Evolutionary conservation across 1,140 invertebrate genomes (phyloP).

Genomic region (Papilio polyxenes): DNA sequence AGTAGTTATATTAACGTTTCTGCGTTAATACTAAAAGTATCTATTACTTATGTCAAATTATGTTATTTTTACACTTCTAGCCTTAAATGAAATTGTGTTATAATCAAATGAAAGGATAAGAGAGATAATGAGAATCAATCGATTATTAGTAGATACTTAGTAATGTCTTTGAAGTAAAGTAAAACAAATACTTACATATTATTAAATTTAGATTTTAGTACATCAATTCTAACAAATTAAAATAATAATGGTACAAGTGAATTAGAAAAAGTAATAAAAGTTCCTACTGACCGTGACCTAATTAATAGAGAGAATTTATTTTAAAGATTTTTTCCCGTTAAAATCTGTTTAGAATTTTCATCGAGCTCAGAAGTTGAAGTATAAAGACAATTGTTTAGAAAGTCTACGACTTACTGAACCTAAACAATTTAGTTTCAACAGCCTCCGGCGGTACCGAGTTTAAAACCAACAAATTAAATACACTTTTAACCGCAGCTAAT

Average conservation of each 20-base stretch:
- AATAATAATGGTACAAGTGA: background rate
- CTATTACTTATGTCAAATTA: background rate
- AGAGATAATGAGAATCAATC: too few relatives aligned
- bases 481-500: conserved; percentile 38
- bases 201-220: too few relatives aligned
- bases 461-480: conserved; percentile 45
- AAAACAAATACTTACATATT: too few relatives aligned
- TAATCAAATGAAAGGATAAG: too few relatives aligned
- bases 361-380: background rate
- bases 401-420: conserved; percentile 2
- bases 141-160: too few relatives aligned
- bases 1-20: background rate
- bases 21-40: background rate
- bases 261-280: background rate
- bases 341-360: conserved; percentile 7
- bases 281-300: background rate
- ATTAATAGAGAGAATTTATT: background rate
- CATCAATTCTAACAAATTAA: too few relatives aligned
- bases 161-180: too few relatives aligned
- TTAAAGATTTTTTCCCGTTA: conserved; percentile 6
- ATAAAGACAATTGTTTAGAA: conserved; percentile 17
- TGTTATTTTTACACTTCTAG: background rate
- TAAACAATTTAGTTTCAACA: conserved; percentile 41
- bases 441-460: conserved; percentile 42
- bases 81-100: too few relatives aligned